Evolutionary conservation across 2,113 vertebrate genomes (phyloP).

Genomic region (Nothoprocta perdicaria): DNA sequence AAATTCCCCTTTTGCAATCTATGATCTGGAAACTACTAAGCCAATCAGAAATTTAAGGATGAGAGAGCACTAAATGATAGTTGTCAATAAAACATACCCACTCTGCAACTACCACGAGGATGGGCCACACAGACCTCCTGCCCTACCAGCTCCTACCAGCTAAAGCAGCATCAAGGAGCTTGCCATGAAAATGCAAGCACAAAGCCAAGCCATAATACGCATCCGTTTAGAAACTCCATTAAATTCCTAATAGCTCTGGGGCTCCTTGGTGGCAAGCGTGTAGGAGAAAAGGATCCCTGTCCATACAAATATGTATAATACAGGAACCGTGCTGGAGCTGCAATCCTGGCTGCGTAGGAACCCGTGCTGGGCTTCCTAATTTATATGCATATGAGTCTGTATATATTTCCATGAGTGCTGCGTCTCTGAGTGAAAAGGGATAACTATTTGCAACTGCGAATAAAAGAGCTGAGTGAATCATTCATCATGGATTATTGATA

Average conservation of each 20-base stretch:
- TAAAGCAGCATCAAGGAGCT: neutral
- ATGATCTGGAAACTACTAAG: neutral
- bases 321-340: neutral
- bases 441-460: conserved; percentile 26
- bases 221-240: neutral
- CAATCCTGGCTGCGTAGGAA: neutral
- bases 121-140: neutral
- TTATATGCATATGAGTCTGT: neutral
- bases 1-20: neutral
- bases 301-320: accelerated
- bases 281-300: accelerated
- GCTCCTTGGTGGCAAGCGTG: neutral
- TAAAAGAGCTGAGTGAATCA: conserved; percentile 46
- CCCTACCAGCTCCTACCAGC: neutral
- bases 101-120: neutral
- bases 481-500: conserved; percentile 54
- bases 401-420: conserved; percentile 4
- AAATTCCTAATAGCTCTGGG: accelerated
- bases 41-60: neutral
- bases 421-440: neutral
- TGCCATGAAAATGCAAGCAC: neutral
- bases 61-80: neutral
- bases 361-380: neutral
- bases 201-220: neutral
- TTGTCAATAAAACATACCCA: neutral